A percentile compares a stretch with the other conserved stretches of the same genome.
Evolutionary conservation across 2,113 vertebrate species (phyloP).

Genomic region (Macrotis lagotis): DNA sequence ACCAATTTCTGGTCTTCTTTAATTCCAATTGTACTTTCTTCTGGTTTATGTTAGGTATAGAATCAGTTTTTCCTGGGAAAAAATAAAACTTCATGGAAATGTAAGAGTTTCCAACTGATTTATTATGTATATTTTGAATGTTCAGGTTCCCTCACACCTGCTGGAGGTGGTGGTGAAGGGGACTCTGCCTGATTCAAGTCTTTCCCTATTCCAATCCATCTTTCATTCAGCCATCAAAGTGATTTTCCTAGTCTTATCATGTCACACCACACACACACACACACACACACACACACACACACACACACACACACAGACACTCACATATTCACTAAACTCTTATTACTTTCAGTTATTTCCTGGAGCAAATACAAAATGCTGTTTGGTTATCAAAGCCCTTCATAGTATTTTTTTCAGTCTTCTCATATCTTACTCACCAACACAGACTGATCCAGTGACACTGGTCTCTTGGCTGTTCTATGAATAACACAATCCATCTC

Average conservation of each 20-base stretch:
- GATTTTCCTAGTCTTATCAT: background rate
- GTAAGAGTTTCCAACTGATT: background rate
- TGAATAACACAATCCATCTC: background rate
- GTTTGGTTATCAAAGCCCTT: background rate
- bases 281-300: no score
- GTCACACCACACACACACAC: background rate
- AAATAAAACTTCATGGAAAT: background rate
- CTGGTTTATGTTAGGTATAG: background rate
- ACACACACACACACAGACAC: no score
- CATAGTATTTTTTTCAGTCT: background rate
- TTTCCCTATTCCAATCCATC: background rate
- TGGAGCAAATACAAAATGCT: background rate
- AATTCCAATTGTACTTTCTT: background rate
- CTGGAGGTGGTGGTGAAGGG: background rate
- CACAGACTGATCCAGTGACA: background rate
- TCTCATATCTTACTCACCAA: background rate
- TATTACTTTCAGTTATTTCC: background rate
- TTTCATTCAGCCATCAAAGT: background rate
- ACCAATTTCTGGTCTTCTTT: background rate
- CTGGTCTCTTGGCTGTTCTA: background rate
- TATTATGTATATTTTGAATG: background rate
- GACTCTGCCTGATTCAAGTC: background rate
- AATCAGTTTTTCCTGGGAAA: background rate
- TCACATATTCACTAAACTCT: background rate
- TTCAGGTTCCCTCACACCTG: background rate